Conservation (phyloP, 2,797 vertebrate species). For the Poecilia picta region DNA sequence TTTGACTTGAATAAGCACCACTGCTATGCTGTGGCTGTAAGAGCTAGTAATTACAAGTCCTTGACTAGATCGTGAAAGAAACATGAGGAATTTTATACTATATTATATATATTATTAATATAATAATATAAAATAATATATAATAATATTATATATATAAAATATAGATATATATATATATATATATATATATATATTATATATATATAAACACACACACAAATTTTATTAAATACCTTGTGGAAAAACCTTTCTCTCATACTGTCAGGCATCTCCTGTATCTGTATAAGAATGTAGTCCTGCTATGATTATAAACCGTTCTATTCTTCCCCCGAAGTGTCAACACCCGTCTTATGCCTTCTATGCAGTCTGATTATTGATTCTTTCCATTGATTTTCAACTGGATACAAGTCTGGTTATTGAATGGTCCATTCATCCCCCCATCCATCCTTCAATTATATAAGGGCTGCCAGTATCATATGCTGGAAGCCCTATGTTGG, state of each 20-base stretch:
- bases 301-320: background rate
- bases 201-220: no score
- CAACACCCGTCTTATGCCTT: background rate
- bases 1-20: constrained; percentile 51
- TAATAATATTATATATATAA: no score
- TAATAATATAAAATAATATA: no score
- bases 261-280: no score
- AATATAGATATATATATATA: no score
- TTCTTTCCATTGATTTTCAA: background rate
- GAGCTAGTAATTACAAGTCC: constrained; percentile 50
- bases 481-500: background rate
- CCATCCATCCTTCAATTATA: background rate
- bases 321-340: background rate
- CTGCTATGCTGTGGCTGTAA: constrained; percentile 53
- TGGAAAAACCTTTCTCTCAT: no score
- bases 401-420: background rate
- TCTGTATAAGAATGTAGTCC: no score
- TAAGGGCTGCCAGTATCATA: background rate
- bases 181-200: no score
- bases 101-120: no score
- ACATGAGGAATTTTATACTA: no score
- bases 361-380: background rate
- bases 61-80: constrained; percentile 40
- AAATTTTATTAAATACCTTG: no score
- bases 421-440: background rate